phyloP scores from a whole-genome alignment of 2,797 vertebrate genomes.

The Oceanodroma leucorhoa region DNA sequence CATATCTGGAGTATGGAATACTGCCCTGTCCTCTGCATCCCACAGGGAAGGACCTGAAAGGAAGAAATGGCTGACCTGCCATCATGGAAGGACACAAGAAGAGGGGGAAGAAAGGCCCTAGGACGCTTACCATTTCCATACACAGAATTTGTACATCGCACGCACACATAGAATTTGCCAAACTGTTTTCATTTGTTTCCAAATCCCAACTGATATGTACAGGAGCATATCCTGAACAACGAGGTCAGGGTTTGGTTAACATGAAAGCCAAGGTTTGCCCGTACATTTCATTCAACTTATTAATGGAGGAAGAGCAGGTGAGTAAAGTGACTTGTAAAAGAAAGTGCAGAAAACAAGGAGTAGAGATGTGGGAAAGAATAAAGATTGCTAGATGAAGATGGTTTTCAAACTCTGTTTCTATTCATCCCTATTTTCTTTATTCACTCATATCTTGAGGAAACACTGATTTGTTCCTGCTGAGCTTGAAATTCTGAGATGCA shows the following conservation, averaged over 20 bases:
- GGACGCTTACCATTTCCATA: neutral
- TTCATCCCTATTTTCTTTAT: neutral
- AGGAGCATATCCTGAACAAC: neutral
- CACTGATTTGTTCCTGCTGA: neutral
- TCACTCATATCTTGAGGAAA: neutral
- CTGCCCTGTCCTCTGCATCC: neutral
- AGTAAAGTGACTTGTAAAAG: neutral
- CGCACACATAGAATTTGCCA: accelerated
- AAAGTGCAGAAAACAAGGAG: neutral
- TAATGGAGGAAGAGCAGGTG: neutral
- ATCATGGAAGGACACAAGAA: neutral
- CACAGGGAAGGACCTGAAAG: neutral
- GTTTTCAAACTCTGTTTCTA: neutral
- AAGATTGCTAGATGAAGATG: neutral
- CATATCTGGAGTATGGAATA: neutral
- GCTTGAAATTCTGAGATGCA: neutral
- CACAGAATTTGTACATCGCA: neutral
- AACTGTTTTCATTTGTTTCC: neutral
- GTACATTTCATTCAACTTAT: neutral
- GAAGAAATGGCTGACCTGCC: neutral
- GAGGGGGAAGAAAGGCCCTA: accelerated
- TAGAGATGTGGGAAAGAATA: neutral
- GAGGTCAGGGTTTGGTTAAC: neutral
- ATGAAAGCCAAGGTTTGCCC: neutral
- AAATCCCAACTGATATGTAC: neutral